A percentile compares a stretch with the other conserved stretches of the same genome.
Evolutionary conservation across 2,888 invertebrate genomes (phyloP).

Genomic region (Fissipunctia ypsillon): DNA sequence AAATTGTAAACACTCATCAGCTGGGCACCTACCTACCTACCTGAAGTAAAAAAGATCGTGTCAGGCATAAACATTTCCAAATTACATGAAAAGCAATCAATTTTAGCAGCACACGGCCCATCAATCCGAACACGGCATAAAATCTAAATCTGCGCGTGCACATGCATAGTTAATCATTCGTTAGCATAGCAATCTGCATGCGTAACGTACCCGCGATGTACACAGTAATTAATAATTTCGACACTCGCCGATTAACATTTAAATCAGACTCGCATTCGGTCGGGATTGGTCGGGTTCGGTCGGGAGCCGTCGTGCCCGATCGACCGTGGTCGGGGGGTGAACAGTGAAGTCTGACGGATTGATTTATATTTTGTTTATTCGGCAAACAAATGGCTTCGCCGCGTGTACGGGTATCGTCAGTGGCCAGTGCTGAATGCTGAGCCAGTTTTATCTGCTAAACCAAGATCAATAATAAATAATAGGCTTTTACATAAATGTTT

Average conservation of each 20-base stretch:
- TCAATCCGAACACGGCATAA: constrained; percentile 69
- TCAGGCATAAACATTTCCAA: constrained; percentile 55
- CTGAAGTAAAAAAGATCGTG: constrained; percentile 42
- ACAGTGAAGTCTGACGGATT: constrained; percentile 65
- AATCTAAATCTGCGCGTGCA: constrained; percentile 76
- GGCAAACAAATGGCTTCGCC: constrained; percentile 51
- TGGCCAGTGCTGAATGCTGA: constrained; percentile 30
- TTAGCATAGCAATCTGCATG: constrained; percentile 90
- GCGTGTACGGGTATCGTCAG: constrained; percentile 53
- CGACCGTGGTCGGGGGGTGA: constrained; percentile 65
- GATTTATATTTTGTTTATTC: constrained; percentile 68
- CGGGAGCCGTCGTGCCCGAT: constrained; percentile 66
- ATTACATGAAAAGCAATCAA: constrained; percentile 60
- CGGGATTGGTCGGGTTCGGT: constrained; percentile 74
- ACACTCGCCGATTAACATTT: constrained; percentile 89
- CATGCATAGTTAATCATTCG: constrained; percentile 89
- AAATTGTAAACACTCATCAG: constrained; percentile 20
- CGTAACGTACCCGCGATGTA: constrained; percentile 83
- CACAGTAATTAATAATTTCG: constrained; percentile 89
- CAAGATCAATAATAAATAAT: constrained; percentile 27
- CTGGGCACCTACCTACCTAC: neutral
- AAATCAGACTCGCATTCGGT: constrained; percentile 78
- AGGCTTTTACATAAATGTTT: constrained; percentile 16
- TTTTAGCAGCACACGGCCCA: constrained; percentile 59
- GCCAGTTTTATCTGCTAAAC: constrained; percentile 33